Evolutionary conservation across 1,140 invertebrate species (phyloP), one percentile per base, ranked within the genome.

Genomic region (Euura lappo): DNA sequence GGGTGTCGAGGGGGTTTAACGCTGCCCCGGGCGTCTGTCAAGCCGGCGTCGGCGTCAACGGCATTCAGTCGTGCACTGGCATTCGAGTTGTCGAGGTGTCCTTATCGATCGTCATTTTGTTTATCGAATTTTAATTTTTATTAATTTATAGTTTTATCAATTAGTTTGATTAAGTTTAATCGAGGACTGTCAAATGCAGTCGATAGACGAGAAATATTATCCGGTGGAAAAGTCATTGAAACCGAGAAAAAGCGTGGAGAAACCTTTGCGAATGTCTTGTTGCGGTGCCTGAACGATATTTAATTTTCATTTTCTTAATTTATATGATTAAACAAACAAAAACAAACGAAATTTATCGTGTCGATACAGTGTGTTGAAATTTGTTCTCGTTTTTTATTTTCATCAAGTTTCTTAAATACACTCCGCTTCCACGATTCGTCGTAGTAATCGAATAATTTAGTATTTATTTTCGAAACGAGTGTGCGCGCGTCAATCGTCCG

Each of bases 1-100:
- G 8, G 51, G 3, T n/a, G 51, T 11, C 8, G 51, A n/a, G 51
- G 10, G 66, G 66, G 8, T 8, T 3, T 68, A 64, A 10, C 8
- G 8, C 13, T 64, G 66, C 66, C 66, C 66, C 66, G 70, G 69
- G 70, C 74, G 46, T 44, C 76, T 78, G 77, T 79, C 77, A 80
- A 79, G 74, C 79, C 79, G 77, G 79, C 76, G 77, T 78, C 74
- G 77, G 74, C 77, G 75, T 77, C 67, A 66, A 74, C 71, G 68
- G 65, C 66, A 45, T 69, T 77, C 77, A 80, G 79, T 80, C 76
- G 75, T 71, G 70, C 72, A 74, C 68, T 74, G 76, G 76, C 75
- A 71, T 74, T 71, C 70, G 70, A 60, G 28, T 75, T 44, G 72
- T 67, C 13, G 10, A 44, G 11, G 66, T 42, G 66, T 11, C 10